Evolutionary conservation across 2,888 invertebrate species (phyloP).

Genomic region (Bedellia somnulentella): DNA sequence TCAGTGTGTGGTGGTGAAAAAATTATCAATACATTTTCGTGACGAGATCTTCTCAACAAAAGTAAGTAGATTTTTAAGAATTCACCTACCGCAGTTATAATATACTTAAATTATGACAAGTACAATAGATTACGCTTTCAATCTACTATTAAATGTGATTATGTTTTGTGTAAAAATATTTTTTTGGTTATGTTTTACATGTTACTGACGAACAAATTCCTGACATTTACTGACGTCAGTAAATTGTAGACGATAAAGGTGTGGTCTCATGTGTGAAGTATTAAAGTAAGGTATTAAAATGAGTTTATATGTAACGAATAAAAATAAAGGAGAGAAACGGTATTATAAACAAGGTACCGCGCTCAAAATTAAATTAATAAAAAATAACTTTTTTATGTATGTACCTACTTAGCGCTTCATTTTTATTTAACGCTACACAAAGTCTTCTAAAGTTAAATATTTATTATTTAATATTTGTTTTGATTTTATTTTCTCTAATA

Average conservation of each 20-base stretch:
- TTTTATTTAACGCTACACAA: too few species aligned
- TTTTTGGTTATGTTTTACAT: slow-evolving; percentile 7
- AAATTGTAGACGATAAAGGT: slow-evolving; percentile 10
- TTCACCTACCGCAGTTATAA: slow-evolving; percentile 7
- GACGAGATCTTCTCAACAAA: slow-evolving; percentile 8
- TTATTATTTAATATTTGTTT: too few species aligned
- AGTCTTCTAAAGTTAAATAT: too few species aligned
- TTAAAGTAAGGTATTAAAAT: slow-evolving; percentile 2
- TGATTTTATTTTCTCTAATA: too few species aligned
- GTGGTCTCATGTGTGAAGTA: slow-evolving; percentile 7
- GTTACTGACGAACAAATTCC: slow-evolving; percentile 10
- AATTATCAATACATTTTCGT: slow-evolving; percentile 4
- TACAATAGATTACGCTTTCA: slow-evolving; percentile 9
- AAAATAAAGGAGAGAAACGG: too few species aligned
- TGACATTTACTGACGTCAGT: slow-evolving; percentile 9
- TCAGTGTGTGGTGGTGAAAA: slow-evolving; percentile 4
- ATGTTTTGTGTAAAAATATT: slow-evolving; percentile 8
- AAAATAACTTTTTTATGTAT: too few species aligned
- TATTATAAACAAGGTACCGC: too few species aligned
- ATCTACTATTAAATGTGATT: slow-evolving; percentile 7
- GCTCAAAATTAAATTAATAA: too few species aligned
- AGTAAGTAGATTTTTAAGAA: slow-evolving; percentile 9
- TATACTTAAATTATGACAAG: slow-evolving; percentile 9
- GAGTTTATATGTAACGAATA: too few species aligned
- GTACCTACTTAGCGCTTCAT: too few species aligned